Percentiles rank a stretch among this genome's conserved stretches.
These are phyloP conservation scores for Platichthys stellatus DNA, from an alignment of 2,113 vertebrate genomes.

Conservation along the genomic window DNA sequence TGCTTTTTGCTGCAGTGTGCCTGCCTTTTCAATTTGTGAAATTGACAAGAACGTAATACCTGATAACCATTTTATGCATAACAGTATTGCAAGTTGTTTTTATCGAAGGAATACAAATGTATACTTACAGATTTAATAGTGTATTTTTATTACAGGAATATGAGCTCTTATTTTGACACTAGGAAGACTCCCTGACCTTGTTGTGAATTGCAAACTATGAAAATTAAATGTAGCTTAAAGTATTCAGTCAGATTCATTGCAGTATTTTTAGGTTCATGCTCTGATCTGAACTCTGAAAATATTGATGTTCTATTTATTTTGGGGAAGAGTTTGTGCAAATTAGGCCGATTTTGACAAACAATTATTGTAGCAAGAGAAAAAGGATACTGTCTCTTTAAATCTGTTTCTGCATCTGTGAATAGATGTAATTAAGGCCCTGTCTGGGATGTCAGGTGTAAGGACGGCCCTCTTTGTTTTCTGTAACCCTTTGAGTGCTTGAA, in stretches of 20 bases:
- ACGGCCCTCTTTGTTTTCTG: constrained; percentile 74
- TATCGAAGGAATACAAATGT: constrained; percentile 61
- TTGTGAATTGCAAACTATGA: constrained; percentile 65
- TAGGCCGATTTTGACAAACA: constrained; percentile 59
- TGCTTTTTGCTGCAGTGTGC: constrained; percentile 81
- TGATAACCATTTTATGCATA: constrained; percentile 70
- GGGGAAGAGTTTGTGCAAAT: constrained; percentile 48
- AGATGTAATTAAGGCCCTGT: constrained; percentile 50
- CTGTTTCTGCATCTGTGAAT: constrained; percentile 72
- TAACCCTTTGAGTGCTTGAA: constrained; percentile 90
- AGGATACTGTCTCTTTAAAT: constrained; percentile 92
- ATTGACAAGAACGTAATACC: constrained; percentile 84
- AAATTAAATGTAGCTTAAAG: constrained; percentile 61
- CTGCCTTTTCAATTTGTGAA: constrained; percentile 85
- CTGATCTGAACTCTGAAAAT: constrained; percentile 39
- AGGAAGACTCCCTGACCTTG: constrained; percentile 65
- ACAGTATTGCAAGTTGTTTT: constrained; percentile 74
- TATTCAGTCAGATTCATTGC: constrained; percentile 61
- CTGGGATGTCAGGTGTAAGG: constrained; percentile 62
- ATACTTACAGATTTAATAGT: constrained; percentile 79
- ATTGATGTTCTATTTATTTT: constrained; percentile 44
- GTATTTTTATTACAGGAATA: constrained; percentile 84
- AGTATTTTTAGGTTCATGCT: constrained; percentile 56
- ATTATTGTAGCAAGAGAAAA: constrained; percentile 73
- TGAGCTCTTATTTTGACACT: constrained; percentile 75